Conservation (phyloP, 2,113 vertebrate genomes). For the Hydrolagus affinis region DNA sequence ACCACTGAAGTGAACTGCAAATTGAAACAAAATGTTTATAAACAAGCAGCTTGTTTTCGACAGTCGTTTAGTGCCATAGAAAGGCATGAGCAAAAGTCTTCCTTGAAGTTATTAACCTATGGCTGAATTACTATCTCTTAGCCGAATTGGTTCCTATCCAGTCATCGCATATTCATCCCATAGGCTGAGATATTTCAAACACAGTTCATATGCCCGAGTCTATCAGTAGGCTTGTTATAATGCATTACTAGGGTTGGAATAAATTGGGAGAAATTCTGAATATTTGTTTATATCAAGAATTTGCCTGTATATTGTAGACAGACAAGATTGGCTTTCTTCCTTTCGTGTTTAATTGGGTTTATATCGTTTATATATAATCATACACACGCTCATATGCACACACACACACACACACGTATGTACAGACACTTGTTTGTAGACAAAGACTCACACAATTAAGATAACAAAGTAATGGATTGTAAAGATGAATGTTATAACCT, state of each 20-base stretch:
- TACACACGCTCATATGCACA: background rate
- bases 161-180: background rate
- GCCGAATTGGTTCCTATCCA: background rate
- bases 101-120: background rate
- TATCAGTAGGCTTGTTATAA: background rate
- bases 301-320: background rate
- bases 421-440: background rate
- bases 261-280: background rate
- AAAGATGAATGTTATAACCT: background rate
- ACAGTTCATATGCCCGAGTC: background rate
- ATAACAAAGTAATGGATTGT: background rate
- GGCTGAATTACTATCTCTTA: background rate
- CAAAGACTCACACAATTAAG: background rate
- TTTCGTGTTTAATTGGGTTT: background rate
- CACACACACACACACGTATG: background rate
- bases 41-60: constrained; percentile 28
- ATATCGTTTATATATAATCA: no score
- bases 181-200: background rate
- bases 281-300: background rate
- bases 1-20: constrained; percentile 26
- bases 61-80: constrained; percentile 14
- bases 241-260: background rate
- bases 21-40: constrained; percentile 27
- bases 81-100: background rate
- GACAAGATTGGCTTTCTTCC: background rate